Evolutionary conservation across 1,140 invertebrate species (phyloP).

Genomic region (Drosophila navojoa): DNA sequence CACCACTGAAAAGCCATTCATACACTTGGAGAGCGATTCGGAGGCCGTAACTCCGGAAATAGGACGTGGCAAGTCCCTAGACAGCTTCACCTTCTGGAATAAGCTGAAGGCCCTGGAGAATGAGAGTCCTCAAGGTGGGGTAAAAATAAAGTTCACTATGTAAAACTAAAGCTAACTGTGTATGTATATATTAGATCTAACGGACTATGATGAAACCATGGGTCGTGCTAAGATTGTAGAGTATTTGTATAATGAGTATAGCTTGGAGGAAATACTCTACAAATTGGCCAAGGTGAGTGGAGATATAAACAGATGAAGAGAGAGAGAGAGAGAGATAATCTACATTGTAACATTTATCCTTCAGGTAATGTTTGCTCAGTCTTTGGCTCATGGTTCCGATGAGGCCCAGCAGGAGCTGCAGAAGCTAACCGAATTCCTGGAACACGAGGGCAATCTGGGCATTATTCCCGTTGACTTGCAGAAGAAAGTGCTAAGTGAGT

Average conservation of each 20-base stretch:
- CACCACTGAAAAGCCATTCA: constrained; percentile 73
- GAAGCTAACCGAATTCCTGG: constrained; percentile 88
- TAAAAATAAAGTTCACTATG: background rate
- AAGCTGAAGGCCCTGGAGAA: constrained; percentile 68
- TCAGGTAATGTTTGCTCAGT: constrained; percentile 89
- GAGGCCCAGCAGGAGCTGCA: constrained; percentile 88
- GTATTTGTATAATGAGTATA: constrained; percentile 89
- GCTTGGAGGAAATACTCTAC: constrained; percentile 90
- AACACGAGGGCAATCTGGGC: constrained; percentile 88
- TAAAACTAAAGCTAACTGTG: background rate
- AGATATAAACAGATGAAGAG: background rate
- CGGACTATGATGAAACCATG: constrained; percentile 84
- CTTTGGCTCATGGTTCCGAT: constrained; percentile 86
- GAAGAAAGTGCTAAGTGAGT: constrained; percentile 89
- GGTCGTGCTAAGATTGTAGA: constrained; percentile 87
- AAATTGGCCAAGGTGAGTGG: constrained; percentile 88
- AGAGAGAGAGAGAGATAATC: background rate
- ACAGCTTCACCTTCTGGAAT: constrained; percentile 73
- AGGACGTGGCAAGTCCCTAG: constrained; percentile 53
- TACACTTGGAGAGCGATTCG: constrained; percentile 41
- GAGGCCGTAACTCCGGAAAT: constrained; percentile 24
- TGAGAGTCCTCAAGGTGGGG: constrained; percentile 57
- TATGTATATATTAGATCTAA: constrained; percentile 48
- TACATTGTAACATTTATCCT: background rate
- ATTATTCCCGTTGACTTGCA: constrained; percentile 88